These are phyloP conservation scores for Crotalus tigris DNA, from an alignment of 2,113 vertebrate genomes.

Conservation along the genomic window DNA sequence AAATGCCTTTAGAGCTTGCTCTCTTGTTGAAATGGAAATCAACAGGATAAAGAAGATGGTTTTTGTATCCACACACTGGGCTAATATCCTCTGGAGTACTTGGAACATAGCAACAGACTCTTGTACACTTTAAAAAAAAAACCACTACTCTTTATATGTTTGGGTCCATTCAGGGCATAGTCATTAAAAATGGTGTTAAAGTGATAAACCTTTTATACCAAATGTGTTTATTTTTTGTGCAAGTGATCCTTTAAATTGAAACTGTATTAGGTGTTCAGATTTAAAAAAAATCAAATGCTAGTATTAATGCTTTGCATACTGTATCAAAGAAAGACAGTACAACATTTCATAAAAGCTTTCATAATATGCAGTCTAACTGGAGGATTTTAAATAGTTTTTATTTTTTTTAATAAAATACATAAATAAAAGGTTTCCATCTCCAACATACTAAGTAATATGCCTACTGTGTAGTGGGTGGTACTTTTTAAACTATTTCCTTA, in stretches of 20 bases:
- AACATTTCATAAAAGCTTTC: constrained; percentile 33
- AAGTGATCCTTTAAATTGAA: constrained; percentile 80
- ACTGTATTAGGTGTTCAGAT: constrained; percentile 82
- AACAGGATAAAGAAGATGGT: constrained; percentile 82
- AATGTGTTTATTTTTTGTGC: constrained; percentile 86
- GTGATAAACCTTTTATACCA: constrained; percentile 85
- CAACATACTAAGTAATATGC: constrained; percentile 7
- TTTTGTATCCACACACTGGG: constrained; percentile 75
- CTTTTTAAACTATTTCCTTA: not conserved
- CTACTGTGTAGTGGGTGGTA: constrained; percentile 10
- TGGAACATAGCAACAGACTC: constrained; percentile 72
- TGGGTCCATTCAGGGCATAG: constrained; percentile 75
- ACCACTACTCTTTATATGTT: constrained; percentile 81
- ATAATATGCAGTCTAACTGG: constrained; percentile 25
- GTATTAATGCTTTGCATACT: constrained; percentile 62
- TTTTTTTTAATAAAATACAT: constrained; percentile 25
- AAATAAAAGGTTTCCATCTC: constrained; percentile 28
- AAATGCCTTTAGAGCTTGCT: constrained; percentile 79
- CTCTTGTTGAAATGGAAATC: constrained; percentile 79
- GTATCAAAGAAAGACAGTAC: constrained; percentile 38
- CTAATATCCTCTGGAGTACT: constrained; percentile 76
- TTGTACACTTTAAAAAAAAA: constrained; percentile 66
- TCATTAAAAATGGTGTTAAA: constrained; percentile 75
- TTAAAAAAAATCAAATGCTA: constrained; percentile 62
- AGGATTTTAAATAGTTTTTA: constrained; percentile 40